phyloP scores from a whole-genome alignment of 2,888 invertebrate genomes.

The Sylvicola cinctus region DNA sequence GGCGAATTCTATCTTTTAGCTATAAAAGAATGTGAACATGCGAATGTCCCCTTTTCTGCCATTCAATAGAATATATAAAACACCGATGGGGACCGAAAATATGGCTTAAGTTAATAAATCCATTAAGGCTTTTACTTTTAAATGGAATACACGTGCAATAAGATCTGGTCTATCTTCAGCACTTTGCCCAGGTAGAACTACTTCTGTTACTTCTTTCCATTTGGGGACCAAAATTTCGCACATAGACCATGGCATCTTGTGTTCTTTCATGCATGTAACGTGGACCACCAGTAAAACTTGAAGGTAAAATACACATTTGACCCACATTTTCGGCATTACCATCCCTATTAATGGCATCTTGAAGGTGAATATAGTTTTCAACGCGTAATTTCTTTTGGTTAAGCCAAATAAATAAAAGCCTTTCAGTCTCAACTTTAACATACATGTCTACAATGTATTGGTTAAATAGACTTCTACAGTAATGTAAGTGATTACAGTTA shows the following conservation, averaged over 20 bases:
- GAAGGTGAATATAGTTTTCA: constrained; percentile 16
- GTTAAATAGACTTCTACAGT: constrained; percentile 12
- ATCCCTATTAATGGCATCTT: constrained; percentile 14
- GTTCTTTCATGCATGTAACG: constrained; percentile 9
- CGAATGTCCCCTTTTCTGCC: constrained; percentile 14
- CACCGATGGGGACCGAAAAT: too few relatives aligned
- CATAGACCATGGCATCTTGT: constrained; percentile 8
- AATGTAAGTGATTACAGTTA: constrained; percentile 9
- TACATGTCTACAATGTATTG: constrained; percentile 21
- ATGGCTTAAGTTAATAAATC: constrained; percentile 1
- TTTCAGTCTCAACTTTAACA: constrained; percentile 17
- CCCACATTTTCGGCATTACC: constrained; percentile 10
- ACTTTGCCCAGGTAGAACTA: not conserved
- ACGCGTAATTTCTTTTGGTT: constrained; percentile 14
- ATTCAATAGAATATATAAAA: constrained; percentile 10
- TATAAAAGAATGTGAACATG: constrained; percentile 15
- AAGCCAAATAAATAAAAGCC: constrained; percentile 13
- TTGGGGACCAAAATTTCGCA: constrained; percentile 7
- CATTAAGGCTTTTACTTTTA: constrained; percentile 1
- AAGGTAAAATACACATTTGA: constrained; percentile 7
- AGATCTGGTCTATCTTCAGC: constrained; percentile 6
- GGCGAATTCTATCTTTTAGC: constrained; percentile 7
- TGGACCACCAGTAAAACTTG: constrained; percentile 8
- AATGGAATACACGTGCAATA: constrained; percentile 8
- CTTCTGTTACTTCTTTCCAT: constrained; percentile 5